A percentile compares a stretch with the other conserved stretches of the same genome.
Evolutionary conservation across 2,888 invertebrate genomes (phyloP).

Genomic region (Pseudoips prasinana): DNA sequence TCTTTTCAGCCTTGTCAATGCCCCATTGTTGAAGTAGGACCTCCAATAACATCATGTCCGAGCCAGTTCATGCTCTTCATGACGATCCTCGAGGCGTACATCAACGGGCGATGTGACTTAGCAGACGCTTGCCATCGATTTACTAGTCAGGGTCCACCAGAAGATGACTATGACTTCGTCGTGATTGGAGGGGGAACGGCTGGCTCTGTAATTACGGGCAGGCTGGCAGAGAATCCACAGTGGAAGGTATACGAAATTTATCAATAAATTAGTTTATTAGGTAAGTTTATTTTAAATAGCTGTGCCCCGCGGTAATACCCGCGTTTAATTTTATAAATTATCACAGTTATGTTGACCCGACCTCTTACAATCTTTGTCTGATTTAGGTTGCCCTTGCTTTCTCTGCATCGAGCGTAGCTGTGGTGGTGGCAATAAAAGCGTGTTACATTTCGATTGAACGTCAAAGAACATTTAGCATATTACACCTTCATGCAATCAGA

Average conservation of each 20-base stretch:
- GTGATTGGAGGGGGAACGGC: conserved; percentile 86
- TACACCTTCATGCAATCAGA: too few species aligned
- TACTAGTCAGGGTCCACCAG: conserved; percentile 54
- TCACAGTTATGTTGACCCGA: too few species aligned
- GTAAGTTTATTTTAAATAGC: too few species aligned
- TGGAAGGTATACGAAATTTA: conserved; percentile 80
- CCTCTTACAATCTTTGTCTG: too few species aligned
- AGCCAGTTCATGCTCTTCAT: conserved; percentile 84
- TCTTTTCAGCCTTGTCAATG: conserved; percentile 76
- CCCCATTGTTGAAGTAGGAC: conserved; percentile 78
- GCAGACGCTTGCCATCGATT: conserved; percentile 84
- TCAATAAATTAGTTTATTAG: too few species aligned
- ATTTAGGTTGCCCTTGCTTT: too few species aligned
- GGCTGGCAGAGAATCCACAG: conserved; percentile 84
- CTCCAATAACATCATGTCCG: conserved; percentile 82
- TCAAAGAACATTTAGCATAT: too few species aligned
- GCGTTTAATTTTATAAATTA: too few species aligned
- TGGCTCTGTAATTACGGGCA: conserved; percentile 84
- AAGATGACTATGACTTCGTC: conserved; percentile 84
- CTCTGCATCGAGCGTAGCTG: too few species aligned
- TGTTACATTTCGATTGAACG: too few species aligned
- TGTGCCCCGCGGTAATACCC: too few species aligned
- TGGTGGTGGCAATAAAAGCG: too few species aligned
- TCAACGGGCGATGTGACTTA: conserved; percentile 81
- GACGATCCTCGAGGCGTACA: conserved; percentile 83